Percentiles rank a stretch among this genome's conserved stretches.
phyloP scores from a whole-genome alignment of 2,888 invertebrate genomes.

The Netelia melanura region DNA sequence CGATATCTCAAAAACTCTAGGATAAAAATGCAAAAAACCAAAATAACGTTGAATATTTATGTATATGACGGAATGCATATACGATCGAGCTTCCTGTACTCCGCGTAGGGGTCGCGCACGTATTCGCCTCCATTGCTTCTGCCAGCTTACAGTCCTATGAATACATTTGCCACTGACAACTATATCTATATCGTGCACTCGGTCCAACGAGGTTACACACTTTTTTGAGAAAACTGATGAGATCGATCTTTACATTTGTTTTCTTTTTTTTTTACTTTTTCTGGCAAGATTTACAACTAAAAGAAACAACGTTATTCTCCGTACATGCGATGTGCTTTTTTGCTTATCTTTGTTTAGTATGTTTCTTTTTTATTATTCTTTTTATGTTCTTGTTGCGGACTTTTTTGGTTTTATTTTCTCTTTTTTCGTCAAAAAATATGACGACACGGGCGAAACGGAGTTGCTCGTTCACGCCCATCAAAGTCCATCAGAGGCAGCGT shows the following conservation, averaged over 20 bases:
- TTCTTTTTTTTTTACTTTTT: too few relatives aligned
- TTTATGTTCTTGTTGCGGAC: background rate
- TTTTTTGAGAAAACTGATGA: background rate
- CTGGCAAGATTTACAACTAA: too few relatives aligned
- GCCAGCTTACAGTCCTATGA: background rate
- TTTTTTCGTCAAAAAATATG: background rate
- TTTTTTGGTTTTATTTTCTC: background rate
- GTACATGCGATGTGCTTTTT: too few relatives aligned
- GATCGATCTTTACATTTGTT: too few relatives aligned
- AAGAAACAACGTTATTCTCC: too few relatives aligned
- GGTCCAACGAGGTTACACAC: background rate
- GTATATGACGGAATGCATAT: background rate
- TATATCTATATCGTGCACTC: background rate
- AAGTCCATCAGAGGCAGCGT: conserved; percentile 31
- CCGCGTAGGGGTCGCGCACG: background rate
- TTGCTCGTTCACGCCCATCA: background rate
- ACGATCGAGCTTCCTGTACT: conserved; percentile 6
- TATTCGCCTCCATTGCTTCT: background rate
- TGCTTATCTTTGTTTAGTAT: too few relatives aligned
- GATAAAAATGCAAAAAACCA: too few relatives aligned
- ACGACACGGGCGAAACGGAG: background rate
- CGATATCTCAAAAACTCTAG: too few relatives aligned
- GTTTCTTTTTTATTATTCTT: too few relatives aligned
- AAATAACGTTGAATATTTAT: background rate
- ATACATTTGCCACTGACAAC: background rate